Percentiles rank a stretch among this genome's conserved stretches.
phyloP scores from a whole-genome alignment of 1,140 invertebrate species.

The Epicauta chinensis region DNA sequence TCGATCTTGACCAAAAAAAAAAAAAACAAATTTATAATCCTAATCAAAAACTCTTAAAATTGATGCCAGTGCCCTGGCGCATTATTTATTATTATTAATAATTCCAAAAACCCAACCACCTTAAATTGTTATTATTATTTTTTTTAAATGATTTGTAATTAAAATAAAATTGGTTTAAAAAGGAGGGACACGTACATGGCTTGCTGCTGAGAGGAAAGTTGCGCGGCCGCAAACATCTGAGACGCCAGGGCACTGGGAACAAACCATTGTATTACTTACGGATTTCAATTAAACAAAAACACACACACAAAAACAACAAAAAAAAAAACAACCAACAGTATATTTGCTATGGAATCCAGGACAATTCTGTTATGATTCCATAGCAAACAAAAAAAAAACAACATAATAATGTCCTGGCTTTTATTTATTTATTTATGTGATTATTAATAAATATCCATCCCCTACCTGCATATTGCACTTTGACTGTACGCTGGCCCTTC shows the following conservation, averaged over 20 bases:
- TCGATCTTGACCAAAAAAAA: no score
- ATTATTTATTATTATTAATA: constrained; percentile 32
- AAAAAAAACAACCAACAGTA: not conserved
- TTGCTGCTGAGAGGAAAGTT: constrained; percentile 81
- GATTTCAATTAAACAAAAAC: not conserved
- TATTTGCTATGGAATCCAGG: not conserved
- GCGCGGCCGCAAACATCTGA: constrained; percentile 87
- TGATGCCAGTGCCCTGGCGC: constrained; percentile 76
- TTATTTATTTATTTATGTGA: constrained; percentile 1
- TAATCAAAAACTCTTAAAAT: not conserved
- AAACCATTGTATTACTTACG: constrained; percentile 33
- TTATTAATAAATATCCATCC: not conserved
- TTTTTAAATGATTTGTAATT: not conserved
- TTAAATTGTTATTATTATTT: no score
- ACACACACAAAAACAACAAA: no score
- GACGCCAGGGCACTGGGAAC: constrained; percentile 90
- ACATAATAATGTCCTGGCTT: constrained; percentile 7
- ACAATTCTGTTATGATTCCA: not conserved
- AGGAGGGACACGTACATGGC: constrained; percentile 69
- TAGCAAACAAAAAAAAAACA: no score
- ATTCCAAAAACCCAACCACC: constrained; percentile 32
- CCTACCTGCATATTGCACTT: constrained; percentile 96
- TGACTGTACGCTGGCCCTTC: constrained; percentile 97
- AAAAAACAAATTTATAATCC: no score
- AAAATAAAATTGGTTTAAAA: constrained; percentile 5